These are phyloP conservation scores for Orthosia cruda DNA, from an alignment of 2,888 invertebrate species.

Conservation along the genomic window DNA sequence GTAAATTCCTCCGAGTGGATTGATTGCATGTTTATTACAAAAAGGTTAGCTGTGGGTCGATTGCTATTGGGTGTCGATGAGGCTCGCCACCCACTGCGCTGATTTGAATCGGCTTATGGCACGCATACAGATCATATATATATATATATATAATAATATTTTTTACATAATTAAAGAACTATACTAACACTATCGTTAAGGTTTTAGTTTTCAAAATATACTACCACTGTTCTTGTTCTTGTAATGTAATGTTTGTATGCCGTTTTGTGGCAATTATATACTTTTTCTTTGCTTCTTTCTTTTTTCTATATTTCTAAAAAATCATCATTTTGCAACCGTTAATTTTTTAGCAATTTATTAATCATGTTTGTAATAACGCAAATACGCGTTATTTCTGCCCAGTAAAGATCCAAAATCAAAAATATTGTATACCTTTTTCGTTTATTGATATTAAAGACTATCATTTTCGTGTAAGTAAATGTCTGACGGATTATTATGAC, in stretches of 20 bases:
- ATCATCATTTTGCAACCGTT: neutral
- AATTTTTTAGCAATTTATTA: neutral
- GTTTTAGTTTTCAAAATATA: too few species aligned
- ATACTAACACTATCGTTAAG: too few species aligned
- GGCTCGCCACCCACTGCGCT: slow-evolving; percentile 77
- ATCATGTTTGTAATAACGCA: neutral
- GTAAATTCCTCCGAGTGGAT: slow-evolving; percentile 55
- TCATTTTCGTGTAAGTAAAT: neutral
- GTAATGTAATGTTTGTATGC: too few species aligned
- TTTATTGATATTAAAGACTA: neutral
- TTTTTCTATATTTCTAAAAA: too few species aligned
- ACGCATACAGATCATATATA: slow-evolving; percentile 60
- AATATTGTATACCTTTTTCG: neutral
- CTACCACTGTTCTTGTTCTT: too few species aligned
- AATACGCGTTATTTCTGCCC: too few species aligned
- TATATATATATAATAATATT: too few species aligned
- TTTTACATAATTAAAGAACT: too few species aligned
- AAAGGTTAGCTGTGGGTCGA: slow-evolving; percentile 74
- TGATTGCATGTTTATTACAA: slow-evolving; percentile 64
- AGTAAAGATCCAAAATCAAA: neutral
- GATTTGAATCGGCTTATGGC: slow-evolving; percentile 82
- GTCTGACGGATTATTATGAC: slow-evolving; percentile 7
- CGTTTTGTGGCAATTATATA: too few species aligned
- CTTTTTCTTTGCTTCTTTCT: too few species aligned
- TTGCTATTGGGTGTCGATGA: slow-evolving; percentile 80